A percentile compares a stretch with the other conserved stretches of the same genome.
Evolutionary conservation across 2,888 invertebrate species (phyloP).

Genomic region (Acanthococcus lagerstroemiae): DNA sequence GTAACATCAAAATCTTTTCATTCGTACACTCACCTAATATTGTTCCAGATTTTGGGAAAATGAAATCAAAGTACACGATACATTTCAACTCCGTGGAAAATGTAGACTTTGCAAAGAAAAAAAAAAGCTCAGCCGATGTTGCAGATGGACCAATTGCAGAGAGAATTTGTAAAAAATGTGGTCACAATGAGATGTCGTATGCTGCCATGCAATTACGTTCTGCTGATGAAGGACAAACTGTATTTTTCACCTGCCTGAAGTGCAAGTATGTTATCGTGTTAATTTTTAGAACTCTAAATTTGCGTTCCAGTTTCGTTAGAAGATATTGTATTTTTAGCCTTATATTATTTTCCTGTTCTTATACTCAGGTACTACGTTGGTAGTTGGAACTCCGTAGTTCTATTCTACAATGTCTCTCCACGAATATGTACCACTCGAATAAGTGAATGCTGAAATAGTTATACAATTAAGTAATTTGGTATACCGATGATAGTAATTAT

Average conservation of each 20-base stretch:
- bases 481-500: too few species aligned
- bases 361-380: too few species aligned
- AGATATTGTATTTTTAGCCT: not conserved
- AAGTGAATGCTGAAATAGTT: too few species aligned
- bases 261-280: conserved; percentile 67
- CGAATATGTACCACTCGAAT: too few species aligned
- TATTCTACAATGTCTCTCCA: too few species aligned
- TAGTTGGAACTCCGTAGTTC: too few species aligned
- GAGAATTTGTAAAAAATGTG: conserved; percentile 75
- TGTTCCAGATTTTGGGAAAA: conserved; percentile 10
- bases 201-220: conserved; percentile 89
- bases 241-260: conserved; percentile 90
- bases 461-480: too few species aligned
- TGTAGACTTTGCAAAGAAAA: conserved; percentile 38
- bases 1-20: not conserved
- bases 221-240: conserved; percentile 98
- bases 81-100: conserved; percentile 52
- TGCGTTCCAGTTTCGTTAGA: not conserved
- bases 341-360: too few species aligned
- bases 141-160: conserved; percentile 72
- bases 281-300: too few species aligned
- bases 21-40: not conserved
- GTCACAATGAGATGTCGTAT: conserved; percentile 85
- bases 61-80: conserved; percentile 50
- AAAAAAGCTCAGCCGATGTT: conserved; percentile 42